Evolutionary conservation across 1,140 invertebrate genomes (phyloP).

Genomic region (Manduca sexta): DNA sequence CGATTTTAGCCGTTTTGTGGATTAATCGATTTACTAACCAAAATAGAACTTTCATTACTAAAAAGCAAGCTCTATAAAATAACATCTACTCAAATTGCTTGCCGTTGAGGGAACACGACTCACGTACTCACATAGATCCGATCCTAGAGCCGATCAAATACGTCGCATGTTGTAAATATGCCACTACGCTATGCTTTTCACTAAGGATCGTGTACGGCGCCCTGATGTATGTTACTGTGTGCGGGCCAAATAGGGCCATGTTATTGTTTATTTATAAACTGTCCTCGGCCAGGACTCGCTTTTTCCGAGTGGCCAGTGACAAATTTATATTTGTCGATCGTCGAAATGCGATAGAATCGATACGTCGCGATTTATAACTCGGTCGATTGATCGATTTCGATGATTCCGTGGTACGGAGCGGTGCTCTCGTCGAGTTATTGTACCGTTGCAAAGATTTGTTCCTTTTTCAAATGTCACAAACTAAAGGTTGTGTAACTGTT

Average conservation of each 20-base stretch:
- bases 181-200: conserved; percentile 29
- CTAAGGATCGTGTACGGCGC: conserved; percentile 22
- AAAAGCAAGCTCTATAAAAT: too few species aligned
- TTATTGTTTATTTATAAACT: conserved; percentile 71
- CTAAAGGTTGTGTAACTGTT: not conserved
- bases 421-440: conserved; percentile 37
- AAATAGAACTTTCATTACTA: too few species aligned
- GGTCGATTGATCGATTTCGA: conserved; percentile 61
- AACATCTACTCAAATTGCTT: too few species aligned
- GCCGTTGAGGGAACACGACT: not conserved
- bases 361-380: conserved; percentile 57
- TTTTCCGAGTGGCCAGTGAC: conserved; percentile 58
- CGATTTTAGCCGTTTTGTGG: too few species aligned
- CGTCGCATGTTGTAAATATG: conserved; percentile 30
- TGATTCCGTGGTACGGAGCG: conserved; percentile 38
- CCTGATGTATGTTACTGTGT: conserved; percentile 53
- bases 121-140: not conserved
- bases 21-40: too few species aligned
- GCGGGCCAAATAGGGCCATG: conserved; percentile 45
- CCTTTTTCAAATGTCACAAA: not conserved
- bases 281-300: conserved; percentile 30
- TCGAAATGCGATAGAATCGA: conserved; percentile 58
- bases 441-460: conserved; percentile 4
- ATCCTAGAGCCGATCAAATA: conserved; percentile 4
- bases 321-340: conserved; percentile 70